Evolutionary conservation across 2,113 vertebrate species (phyloP).

Genomic region (Macquaria ambigua): DNA sequence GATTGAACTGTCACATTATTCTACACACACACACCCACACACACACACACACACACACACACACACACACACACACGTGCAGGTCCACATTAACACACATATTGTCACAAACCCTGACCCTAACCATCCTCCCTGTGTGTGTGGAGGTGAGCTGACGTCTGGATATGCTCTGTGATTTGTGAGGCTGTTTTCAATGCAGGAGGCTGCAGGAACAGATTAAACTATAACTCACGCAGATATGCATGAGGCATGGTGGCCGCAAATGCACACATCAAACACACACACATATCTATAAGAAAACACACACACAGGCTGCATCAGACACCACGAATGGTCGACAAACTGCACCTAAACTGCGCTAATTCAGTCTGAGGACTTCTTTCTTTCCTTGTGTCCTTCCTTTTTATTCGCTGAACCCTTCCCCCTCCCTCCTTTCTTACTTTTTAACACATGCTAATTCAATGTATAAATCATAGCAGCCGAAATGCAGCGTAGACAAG

Average conservation of each 20-base stretch:
- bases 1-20: constrained; percentile 2
- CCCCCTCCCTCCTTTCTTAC: background rate
- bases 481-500: background rate
- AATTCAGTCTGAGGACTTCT: background rate
- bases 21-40: background rate
- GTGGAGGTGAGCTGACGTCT: background rate
- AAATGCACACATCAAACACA: constrained; percentile 3
- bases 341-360: constrained; percentile 8
- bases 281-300: background rate
- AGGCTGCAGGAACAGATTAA: constrained; percentile 53
- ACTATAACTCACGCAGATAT: constrained; percentile 62
- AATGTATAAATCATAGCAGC: constrained; percentile 30
- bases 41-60: background rate
- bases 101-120: background rate
- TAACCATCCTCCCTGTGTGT: background rate
- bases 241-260: constrained; percentile 17
- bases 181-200: constrained; percentile 52
- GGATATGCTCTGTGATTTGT: constrained; percentile 48
- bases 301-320: background rate
- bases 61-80: background rate
- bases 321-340: background rate
- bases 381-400: background rate
- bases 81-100: constrained; percentile 5
- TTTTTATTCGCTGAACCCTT: background rate
- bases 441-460: background rate